Percentiles rank a stretch among this genome's conserved stretches.
phyloP scores from a whole-genome alignment of 2,797 vertebrate species.

The Bucorvus abyssinicus region DNA sequence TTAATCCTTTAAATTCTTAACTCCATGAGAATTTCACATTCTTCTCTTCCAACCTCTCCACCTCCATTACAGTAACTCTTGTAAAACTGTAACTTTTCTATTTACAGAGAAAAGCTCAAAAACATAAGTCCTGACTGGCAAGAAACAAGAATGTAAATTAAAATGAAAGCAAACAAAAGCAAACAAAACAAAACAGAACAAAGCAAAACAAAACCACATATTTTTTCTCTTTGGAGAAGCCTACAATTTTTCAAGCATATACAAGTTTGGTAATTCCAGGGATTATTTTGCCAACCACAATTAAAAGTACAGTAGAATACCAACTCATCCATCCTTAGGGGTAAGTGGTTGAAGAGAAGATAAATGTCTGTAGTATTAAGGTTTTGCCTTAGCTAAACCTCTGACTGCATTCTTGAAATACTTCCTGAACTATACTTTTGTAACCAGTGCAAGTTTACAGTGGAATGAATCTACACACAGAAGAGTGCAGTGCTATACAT shows the following conservation, averaged over 20 bases:
- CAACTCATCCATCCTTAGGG: background rate
- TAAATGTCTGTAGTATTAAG: background rate
- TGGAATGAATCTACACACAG: background rate
- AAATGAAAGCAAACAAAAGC: background rate
- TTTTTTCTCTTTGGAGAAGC: background rate
- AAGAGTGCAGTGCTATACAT: background rate
- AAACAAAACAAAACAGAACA: too few species aligned
- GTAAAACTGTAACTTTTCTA: background rate
- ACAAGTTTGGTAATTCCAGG: background rate
- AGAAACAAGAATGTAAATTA: background rate
- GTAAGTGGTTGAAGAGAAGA: background rate
- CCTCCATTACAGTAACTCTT: background rate
- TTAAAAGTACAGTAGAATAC: background rate
- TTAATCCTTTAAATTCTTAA: background rate
- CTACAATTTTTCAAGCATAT: background rate
- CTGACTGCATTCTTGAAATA: conserved; percentile 1
- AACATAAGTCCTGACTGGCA: background rate
- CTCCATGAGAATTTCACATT: background rate
- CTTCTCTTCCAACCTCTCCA: background rate
- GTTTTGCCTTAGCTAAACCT: background rate
- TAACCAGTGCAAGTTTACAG: background rate
- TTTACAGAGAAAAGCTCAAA: background rate
- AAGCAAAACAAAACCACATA: background rate
- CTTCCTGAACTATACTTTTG: background rate
- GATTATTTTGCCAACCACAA: background rate